A percentile compares a stretch with the other conserved stretches of the same genome.
These are phyloP conservation scores for Argopecten irradians DNA, from an alignment of 1,140 invertebrate species.

Conservation along the genomic window DNA sequence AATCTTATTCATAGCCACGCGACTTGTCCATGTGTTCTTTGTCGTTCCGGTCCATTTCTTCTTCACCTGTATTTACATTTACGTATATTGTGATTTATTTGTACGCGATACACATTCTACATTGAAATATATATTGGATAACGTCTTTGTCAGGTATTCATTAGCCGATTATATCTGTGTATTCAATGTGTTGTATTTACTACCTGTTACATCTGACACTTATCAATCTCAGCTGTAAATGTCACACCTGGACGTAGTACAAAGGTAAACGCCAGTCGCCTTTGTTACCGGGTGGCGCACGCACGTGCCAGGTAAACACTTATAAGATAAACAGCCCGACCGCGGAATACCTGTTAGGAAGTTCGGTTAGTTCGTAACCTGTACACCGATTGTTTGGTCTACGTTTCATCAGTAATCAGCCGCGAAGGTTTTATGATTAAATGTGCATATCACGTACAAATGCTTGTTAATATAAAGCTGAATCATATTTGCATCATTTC, in stretches of 20 bases:
- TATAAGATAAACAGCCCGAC: neutral
- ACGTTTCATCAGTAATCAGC: neutral
- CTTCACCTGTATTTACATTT: neutral
- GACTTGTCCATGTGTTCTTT: neutral
- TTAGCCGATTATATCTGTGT: neutral
- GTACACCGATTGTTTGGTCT: neutral
- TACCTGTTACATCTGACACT: neutral
- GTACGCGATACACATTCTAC: neutral
- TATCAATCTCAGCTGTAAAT: neutral
- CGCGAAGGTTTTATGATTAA: neutral
- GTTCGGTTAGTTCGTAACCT: neutral
- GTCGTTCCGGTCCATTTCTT: neutral
- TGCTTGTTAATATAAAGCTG: too few species aligned
- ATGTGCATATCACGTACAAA: neutral
- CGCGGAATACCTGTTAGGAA: neutral
- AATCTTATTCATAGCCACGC: neutral
- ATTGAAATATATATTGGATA: neutral
- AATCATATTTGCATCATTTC: neutral
- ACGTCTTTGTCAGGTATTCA: neutral
- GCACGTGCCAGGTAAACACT: neutral
- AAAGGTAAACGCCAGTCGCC: neutral
- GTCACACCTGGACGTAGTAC: neutral
- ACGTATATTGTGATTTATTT: neutral
- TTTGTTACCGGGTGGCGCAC: neutral
- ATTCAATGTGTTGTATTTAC: neutral